Evolutionary conservation across 2,888 invertebrate species (phyloP).

Genomic region (Tetheella fluctuosa): DNA sequence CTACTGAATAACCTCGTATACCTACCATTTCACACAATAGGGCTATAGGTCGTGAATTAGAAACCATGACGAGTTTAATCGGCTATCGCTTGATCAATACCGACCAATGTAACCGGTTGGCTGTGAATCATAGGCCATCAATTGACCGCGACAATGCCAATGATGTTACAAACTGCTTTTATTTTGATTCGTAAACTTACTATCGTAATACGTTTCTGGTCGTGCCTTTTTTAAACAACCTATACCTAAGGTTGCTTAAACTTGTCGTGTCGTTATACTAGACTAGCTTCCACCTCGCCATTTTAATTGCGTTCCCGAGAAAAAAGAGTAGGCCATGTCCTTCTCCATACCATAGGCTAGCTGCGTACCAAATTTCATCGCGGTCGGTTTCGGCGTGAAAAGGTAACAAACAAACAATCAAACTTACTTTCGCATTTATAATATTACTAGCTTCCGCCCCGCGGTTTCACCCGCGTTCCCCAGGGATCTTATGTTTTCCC

Average conservation of each 20-base stretch:
- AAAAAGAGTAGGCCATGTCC: no score
- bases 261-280: neutral
- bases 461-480: no score
- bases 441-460: no score
- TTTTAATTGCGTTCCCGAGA: no score
- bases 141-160: conserved; percentile 25
- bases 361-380: no score
- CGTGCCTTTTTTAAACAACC: conserved; percentile 2
- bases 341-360: no score
- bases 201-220: neutral
- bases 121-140: conserved; percentile 31
- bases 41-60: conserved; percentile 49
- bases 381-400: no score
- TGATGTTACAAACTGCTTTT: conserved; percentile 30
- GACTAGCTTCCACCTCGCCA: no score
- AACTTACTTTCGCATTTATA: no score
- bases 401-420: no score
- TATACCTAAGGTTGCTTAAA: no score
- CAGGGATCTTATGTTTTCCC: no score
- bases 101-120: conserved; percentile 20
- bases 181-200: conserved; percentile 28
- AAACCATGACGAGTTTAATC: conserved; percentile 46
- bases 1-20: conserved; percentile 16
- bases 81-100: conserved; percentile 23
- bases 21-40: conserved; percentile 31